Evolutionary conservation across 2,797 vertebrate species (phyloP).

Genomic region (Crocodylus rhombifer): DNA sequence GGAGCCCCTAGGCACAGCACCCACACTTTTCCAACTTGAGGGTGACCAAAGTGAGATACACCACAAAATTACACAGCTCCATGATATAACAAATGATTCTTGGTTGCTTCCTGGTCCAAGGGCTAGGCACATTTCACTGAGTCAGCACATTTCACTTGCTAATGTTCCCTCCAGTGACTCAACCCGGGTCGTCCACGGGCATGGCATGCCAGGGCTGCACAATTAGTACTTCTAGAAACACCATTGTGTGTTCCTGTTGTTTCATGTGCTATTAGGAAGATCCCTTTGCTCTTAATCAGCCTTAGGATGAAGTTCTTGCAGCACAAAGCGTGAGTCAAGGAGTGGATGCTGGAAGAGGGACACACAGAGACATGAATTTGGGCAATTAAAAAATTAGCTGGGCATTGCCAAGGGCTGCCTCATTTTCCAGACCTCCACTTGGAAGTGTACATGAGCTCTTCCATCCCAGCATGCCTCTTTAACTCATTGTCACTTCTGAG

Average conservation of each 20-base stretch:
- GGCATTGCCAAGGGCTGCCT: constrained; percentile 7
- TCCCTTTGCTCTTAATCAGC: too few relatives aligned
- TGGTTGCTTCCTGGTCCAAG: constrained; percentile 19
- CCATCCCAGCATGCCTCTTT: not conserved
- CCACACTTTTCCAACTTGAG: too few relatives aligned
- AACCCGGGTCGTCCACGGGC: not conserved
- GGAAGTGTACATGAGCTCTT: not conserved
- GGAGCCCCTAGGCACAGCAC: too few relatives aligned
- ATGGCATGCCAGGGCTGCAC: not conserved
- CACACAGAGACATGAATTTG: not conserved
- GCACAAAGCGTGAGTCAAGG: not conserved
- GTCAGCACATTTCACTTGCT: constrained; percentile 30
- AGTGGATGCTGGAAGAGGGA: not conserved
- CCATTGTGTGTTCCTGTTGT: too few relatives aligned
- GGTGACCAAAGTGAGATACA: too few relatives aligned
- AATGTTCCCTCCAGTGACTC: constrained; percentile 6
- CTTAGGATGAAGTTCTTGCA: accelerated
- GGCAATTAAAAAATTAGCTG: not conserved
- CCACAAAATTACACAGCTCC: not conserved
- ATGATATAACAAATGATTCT: not conserved
- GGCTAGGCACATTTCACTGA: not conserved
- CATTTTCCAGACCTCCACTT: accelerated
- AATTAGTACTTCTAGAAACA: not conserved
- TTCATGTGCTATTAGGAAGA: too few relatives aligned
- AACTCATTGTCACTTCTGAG: accelerated